phyloP scores from a whole-genome alignment of 53 echinoderm and acorn worm species.

The Glandiceps talaboti region DNA sequence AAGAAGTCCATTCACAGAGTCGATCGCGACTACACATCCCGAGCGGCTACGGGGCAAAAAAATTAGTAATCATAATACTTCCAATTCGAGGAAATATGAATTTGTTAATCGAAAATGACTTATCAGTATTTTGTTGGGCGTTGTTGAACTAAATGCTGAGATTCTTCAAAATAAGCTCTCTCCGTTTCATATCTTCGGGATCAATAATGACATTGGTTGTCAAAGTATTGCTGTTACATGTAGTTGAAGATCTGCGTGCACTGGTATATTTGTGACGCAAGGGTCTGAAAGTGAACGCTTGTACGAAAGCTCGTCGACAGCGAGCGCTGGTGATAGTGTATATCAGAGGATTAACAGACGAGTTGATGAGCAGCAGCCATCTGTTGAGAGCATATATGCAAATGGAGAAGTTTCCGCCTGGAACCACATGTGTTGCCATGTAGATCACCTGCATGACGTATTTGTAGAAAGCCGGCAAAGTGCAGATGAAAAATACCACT shows the following conservation, averaged over 20 bases:
- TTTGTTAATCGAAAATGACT: too few species aligned
- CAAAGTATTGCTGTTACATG: background rate
- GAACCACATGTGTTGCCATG: background rate
- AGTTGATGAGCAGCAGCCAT: conserved; percentile 14
- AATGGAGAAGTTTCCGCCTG: background rate
- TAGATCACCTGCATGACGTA: background rate
- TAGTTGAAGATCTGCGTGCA: background rate
- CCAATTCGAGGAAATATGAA: too few species aligned
- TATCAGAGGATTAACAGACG: conserved; percentile 18
- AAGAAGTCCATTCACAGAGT: too few species aligned
- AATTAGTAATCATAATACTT: too few species aligned
- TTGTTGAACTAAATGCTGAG: background rate
- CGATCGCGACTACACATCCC: too few species aligned
- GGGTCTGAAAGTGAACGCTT: background rate
- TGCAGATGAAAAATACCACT: background rate
- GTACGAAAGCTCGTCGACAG: conserved; percentile 13
- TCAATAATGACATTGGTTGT: background rate
- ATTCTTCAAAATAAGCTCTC: background rate
- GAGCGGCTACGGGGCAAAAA: too few species aligned
- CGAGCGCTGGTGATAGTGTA: conserved; percentile 21
- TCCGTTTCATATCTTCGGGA: background rate
- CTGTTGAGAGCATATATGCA: conserved; percentile 2
- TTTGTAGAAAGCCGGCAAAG: background rate
- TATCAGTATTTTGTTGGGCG: too few species aligned
- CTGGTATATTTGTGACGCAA: background rate